A percentile compares a stretch with the other conserved stretches of the same genome.
These are phyloP conservation scores for Telenomus remus DNA, from an alignment of 1,140 invertebrate species.

Conservation along the genomic window DNA sequence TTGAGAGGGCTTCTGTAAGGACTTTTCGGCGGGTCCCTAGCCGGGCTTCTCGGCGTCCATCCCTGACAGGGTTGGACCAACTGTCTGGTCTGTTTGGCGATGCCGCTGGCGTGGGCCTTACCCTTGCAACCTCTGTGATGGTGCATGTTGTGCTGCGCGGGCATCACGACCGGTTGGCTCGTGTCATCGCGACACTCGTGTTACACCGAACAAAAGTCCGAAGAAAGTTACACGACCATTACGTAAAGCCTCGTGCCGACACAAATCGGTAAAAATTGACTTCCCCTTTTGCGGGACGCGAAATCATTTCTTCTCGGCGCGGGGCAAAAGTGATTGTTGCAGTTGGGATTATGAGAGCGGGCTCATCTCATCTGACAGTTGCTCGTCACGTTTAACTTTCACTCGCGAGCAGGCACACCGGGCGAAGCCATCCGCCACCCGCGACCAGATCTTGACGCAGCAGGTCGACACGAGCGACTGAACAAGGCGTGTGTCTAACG, in stretches of 20 bases:
- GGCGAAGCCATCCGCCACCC: slow-evolving; percentile 1
- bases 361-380: neutral
- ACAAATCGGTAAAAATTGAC: slow-evolving; percentile 26
- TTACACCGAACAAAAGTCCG: neutral
- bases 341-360: too few relatives aligned
- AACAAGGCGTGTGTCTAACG: slow-evolving; percentile 71
- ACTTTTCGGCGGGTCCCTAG: slow-evolving; percentile 37
- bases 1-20: slow-evolving; percentile 18
- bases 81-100: slow-evolving; percentile 68
- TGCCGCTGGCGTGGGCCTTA: slow-evolving; percentile 82
- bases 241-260: slow-evolving; percentile 15
- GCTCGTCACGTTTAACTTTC: neutral
- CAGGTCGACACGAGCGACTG: slow-evolving; percentile 61
- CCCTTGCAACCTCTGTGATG: slow-evolving; percentile 83
- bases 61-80: slow-evolving; percentile 3
- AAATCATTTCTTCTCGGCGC: slow-evolving; percentile 22
- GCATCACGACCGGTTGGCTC: slow-evolving; percentile 59
- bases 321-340: neutral
- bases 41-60: slow-evolving; percentile 17
- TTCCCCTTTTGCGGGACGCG: slow-evolving; percentile 5
- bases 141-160: slow-evolving; percentile 74
- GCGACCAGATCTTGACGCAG: slow-evolving; percentile 50
- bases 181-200: slow-evolving; percentile 1
- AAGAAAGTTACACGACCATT: slow-evolving; percentile 30
- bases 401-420: neutral